Conservation (phyloP, 2,888 invertebrate genomes). For the Eupithecia vulgata region DNA sequence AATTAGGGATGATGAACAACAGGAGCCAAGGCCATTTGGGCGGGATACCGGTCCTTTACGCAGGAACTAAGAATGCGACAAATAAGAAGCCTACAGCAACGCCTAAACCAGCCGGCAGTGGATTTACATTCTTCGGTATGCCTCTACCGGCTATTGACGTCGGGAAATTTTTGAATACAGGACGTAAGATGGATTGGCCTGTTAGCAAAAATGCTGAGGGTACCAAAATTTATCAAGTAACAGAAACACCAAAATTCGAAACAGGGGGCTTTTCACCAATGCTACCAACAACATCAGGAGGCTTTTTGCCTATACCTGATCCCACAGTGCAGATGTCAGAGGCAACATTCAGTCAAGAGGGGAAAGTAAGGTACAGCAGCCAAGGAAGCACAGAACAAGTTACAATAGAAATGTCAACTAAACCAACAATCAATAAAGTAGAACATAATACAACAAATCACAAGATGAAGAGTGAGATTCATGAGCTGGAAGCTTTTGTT, state of each 20-base stretch:
- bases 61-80: constrained; percentile 65
- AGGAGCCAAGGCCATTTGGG: constrained; percentile 69
- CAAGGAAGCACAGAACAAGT: constrained; percentile 57
- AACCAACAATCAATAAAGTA: constrained; percentile 56
- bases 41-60: constrained; percentile 83
- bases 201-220: constrained; percentile 68
- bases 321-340: constrained; percentile 62
- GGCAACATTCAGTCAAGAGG: constrained; percentile 51
- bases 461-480: constrained; percentile 75
- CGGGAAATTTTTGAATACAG: constrained; percentile 85
- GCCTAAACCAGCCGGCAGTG: constrained; percentile 81
- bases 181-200: constrained; percentile 78
- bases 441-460: constrained; percentile 69
- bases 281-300: constrained; percentile 87
- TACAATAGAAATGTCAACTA: constrained; percentile 54
- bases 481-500: constrained; percentile 73
- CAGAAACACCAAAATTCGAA: constrained; percentile 86
- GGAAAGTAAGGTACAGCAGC: constrained; percentile 53
- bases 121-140: constrained; percentile 93
- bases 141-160: constrained; percentile 90
- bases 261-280: constrained; percentile 91
- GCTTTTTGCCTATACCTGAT: constrained; percentile 87
- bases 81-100: constrained; percentile 61
- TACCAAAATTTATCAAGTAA: constrained; percentile 64
- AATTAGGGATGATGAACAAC: constrained; percentile 60